Conservation (phyloP, 1,140 invertebrate species). For the Tyrophagus putrescentiae region DNA sequence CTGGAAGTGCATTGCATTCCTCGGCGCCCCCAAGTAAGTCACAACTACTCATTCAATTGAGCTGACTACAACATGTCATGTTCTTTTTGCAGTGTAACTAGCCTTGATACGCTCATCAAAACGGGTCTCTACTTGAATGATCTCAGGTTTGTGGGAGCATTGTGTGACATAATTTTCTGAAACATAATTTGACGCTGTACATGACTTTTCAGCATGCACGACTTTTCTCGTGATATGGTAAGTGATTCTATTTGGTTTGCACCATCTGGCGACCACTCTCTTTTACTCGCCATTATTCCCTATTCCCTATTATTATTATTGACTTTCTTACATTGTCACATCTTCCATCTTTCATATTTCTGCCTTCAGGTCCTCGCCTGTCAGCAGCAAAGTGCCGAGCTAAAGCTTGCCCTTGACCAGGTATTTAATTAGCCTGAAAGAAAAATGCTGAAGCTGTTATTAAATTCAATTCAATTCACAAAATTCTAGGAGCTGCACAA, state of each 20-base stretch:
- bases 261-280: not conserved
- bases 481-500: conserved; percentile 95
- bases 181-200: too few relatives aligned
- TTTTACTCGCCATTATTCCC: too few relatives aligned
- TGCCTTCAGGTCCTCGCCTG: conserved; percentile 64
- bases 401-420: conserved; percentile 85
- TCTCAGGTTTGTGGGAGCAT: too few relatives aligned
- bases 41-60: not conserved
- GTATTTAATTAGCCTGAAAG: too few relatives aligned
- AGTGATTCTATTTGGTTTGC: not conserved
- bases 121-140: conserved; percentile 91
- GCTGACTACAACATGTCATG: too few relatives aligned
- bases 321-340: too few relatives aligned
- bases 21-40: conserved; percentile 71
- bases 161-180: too few relatives aligned
- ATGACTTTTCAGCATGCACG: conserved; percentile 94
- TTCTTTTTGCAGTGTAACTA: conserved; percentile 50
- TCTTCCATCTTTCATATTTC: too few relatives aligned
- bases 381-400: conserved; percentile 88
- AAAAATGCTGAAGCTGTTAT: too few relatives aligned
- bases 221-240: conserved; percentile 84
- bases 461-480: too few relatives aligned
- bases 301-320: too few relatives aligned
- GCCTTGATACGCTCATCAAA: conserved; percentile 68
- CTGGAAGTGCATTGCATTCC: conserved; percentile 90